These are phyloP conservation scores for Panthera uncia DNA, from an alignment of 2,113 vertebrate species.

Conservation along the genomic window DNA sequence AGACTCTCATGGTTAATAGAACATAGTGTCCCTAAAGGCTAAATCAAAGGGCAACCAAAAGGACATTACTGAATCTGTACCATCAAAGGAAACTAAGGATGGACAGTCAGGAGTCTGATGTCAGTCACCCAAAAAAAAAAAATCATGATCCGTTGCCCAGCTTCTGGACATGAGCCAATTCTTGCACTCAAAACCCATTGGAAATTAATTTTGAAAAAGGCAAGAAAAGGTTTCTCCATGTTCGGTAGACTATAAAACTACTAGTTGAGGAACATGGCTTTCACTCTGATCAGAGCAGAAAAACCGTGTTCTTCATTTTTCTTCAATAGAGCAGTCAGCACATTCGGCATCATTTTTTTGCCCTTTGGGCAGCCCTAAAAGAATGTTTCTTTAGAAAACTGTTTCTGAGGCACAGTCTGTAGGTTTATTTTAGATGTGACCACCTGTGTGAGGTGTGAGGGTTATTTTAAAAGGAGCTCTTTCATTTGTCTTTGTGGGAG, in stretches of 20 bases:
- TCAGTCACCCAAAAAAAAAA: neutral
- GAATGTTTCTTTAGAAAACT: conserved; percentile 59
- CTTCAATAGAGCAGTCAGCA: conserved; percentile 35
- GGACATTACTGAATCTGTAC: neutral
- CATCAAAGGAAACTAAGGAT: neutral
- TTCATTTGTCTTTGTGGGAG: conserved; percentile 72
- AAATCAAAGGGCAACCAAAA: neutral
- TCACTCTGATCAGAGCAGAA: conserved; percentile 39
- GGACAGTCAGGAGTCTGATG: neutral
- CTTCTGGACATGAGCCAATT: neutral
- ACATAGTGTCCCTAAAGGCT: neutral
- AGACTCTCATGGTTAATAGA: neutral
- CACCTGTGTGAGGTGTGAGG: conserved; percentile 64
- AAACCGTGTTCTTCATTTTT: conserved; percentile 47
- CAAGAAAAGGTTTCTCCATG: conserved; percentile 18
- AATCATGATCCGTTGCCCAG: neutral
- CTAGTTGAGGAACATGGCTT: neutral
- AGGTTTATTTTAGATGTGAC: conserved; percentile 72
- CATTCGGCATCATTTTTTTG: neutral
- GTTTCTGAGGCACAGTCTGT: conserved; percentile 44
- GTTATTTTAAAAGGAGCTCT: conserved; percentile 65
- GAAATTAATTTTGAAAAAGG: conserved; percentile 30
- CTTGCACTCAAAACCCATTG: neutral
- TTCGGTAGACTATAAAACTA: neutral
- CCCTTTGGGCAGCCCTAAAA: conserved; percentile 26